These are phyloP conservation scores for Pseudomyrmex gracilis DNA, from an alignment of 1,140 invertebrate species.

Conservation along the genomic window DNA sequence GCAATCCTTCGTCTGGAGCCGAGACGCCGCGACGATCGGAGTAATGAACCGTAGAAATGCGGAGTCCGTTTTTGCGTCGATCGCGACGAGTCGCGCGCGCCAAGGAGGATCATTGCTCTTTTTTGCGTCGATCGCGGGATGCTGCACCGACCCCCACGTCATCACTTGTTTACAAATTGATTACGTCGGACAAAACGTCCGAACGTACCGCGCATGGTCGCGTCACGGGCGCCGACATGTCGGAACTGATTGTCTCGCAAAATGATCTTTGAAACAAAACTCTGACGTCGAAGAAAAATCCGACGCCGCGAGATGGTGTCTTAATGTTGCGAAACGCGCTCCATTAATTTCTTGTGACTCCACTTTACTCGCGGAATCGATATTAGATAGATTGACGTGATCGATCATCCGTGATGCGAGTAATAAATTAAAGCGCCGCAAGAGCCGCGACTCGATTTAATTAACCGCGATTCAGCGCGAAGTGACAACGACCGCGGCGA, in stretches of 20 bases:
- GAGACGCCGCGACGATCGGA: constrained; percentile 65
- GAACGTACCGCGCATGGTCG: not conserved
- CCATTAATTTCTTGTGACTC: constrained; percentile 15
- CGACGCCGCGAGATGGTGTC: not conserved
- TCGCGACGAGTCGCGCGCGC: constrained; percentile 57
- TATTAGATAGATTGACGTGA: constrained; percentile 25
- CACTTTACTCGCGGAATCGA: not conserved
- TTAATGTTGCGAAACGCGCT: not conserved
- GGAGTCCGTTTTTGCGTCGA: constrained; percentile 71
- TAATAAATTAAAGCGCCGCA: not conserved
- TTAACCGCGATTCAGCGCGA: constrained; percentile 6
- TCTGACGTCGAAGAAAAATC: not conserved
- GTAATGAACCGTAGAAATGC: constrained; percentile 77
- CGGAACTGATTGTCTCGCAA: not conserved
- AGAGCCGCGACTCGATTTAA: not conserved
- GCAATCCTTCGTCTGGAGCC: constrained; percentile 62
- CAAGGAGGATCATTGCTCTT: constrained; percentile 58
- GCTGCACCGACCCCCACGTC: constrained; percentile 45
- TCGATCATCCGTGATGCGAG: not conserved
- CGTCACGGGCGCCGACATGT: constrained; percentile 52
- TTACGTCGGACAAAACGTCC: constrained; percentile 34
- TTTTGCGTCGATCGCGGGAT: constrained; percentile 50
- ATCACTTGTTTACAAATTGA: constrained; percentile 77
- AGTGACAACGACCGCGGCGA: not conserved
- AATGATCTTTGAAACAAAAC: no score